Base-by-base conservation (phyloP, 2,888 invertebrate species). In the Phania funesta region DNA sequence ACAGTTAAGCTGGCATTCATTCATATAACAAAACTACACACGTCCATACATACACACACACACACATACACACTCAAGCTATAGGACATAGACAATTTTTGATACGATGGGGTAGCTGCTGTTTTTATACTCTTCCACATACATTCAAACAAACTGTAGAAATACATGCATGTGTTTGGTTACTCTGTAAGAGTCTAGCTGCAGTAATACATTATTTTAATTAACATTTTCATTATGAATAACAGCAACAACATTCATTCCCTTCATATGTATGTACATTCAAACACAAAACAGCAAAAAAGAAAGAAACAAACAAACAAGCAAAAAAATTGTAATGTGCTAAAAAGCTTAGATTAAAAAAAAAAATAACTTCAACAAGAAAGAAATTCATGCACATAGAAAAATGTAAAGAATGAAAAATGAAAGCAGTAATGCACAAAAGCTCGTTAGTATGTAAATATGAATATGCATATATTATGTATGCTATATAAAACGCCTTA, bases 401-500 rank as follows among this genome's bases (percentile, higher is more conserved):
- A 87, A 86, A 87, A 88, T 87, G 87, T 87, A 87, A 86, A 88
- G 88, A 87, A 87, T 87, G 85, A 87, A 87, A 88, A 88, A 87
- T 87, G 87, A 88, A 88, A 88, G 87, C 87, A 87, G 84, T 67
- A 65, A 65, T 80, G 68, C 84, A 75, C 77, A 83, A 71, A 82
- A 83, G 85, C 84, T 52, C 60, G 80, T 52, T 60, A 58, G 60
- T 70, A 58, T 83, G 76, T 70, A 67, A 73, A 65, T 18, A 52
- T 83, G 76, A 62, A 35, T 26, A 84, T 74, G 60, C n/a, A 46
- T 62, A 64, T 38, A 64, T 80, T 56, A 74, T 70, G 41, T 50
- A 50, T 67, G 80, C 60, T 71, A 29, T 24, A 74, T 65, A 71
- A 74, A 78, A 81, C 81, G 74, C 82, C 82, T 78, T 67, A 82